Conservation (phyloP, 1,140 invertebrate genomes). For the Melitaea cinxia region DNA sequence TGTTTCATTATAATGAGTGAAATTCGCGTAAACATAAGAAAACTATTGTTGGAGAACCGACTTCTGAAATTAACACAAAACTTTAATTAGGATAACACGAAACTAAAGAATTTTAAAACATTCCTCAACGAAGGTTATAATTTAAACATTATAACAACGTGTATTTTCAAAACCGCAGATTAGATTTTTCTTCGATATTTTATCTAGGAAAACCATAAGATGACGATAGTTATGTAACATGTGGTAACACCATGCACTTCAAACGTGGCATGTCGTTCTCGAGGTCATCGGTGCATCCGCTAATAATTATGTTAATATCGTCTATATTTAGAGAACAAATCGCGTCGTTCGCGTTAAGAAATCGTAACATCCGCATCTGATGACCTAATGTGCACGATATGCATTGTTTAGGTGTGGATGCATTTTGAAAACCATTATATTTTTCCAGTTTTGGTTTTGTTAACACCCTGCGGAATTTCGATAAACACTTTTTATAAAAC, state of each 20-base stretch:
- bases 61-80: too few relatives aligned
- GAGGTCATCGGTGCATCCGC: not conserved
- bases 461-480: too few relatives aligned
- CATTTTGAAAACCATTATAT: too few relatives aligned
- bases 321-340: not conserved
- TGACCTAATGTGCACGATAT: not conserved
- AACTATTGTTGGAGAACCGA: too few relatives aligned
- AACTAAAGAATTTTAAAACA: not conserved
- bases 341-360: not conserved
- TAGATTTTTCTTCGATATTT: not conserved
- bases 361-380: not conserved
- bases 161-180: not conserved
- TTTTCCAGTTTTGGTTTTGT: too few relatives aligned
- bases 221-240: not conserved
- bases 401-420: not conserved
- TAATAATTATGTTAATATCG: not conserved
- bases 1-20: too few relatives aligned
- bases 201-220: not conserved
- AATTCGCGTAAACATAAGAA: too few relatives aligned
- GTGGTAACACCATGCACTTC: not conserved
- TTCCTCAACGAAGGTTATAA: not conserved
- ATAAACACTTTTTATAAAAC: too few relatives aligned
- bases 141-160: not conserved
- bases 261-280: not conserved
- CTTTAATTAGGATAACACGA: too few relatives aligned